phyloP scores from a whole-genome alignment of 2,797 vertebrate species.

The Podarcis siculus region DNA sequence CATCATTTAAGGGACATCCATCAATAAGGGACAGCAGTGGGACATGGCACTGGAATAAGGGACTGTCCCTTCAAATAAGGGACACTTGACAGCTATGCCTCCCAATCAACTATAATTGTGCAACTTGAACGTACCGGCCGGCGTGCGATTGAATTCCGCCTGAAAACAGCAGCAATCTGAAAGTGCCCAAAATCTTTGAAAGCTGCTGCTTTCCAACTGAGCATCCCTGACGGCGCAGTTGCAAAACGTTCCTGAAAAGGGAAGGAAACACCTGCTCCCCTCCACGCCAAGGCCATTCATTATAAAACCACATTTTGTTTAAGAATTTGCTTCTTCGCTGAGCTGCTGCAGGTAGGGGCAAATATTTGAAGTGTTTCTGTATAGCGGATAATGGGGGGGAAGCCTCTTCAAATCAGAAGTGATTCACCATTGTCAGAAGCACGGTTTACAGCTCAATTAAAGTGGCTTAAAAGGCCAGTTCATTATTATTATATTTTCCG shows the following conservation, averaged over 20 bases:
- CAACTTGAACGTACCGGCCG: not conserved
- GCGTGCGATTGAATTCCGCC: not conserved
- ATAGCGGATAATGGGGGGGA: not conserved
- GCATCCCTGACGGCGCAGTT: not conserved
- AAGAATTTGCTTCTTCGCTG: not conserved
- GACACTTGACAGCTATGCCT: no score
- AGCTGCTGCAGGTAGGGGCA: not conserved
- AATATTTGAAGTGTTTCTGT: not conserved
- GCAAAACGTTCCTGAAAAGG: not conserved
- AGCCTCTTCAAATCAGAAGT: not conserved
- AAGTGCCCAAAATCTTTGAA: not conserved
- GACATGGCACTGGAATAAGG: no score
- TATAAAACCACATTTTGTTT: not conserved
- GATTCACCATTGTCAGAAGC: not conserved
- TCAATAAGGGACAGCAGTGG: no score
- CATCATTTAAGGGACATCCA: no score
- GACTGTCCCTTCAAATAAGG: no score
- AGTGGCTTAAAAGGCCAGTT: not conserved
- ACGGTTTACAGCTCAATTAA: not conserved
- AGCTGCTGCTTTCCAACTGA: fast-evolving
- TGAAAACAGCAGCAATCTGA: no score
- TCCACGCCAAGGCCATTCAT: not conserved
- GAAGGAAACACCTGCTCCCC: not conserved
- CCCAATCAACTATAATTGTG: no score
- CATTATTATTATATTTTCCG: not conserved